These are phyloP conservation scores for Platyrinchus mystaceus DNA, from an alignment of 2,797 vertebrate genomes.

Conservation along the genomic window DNA sequence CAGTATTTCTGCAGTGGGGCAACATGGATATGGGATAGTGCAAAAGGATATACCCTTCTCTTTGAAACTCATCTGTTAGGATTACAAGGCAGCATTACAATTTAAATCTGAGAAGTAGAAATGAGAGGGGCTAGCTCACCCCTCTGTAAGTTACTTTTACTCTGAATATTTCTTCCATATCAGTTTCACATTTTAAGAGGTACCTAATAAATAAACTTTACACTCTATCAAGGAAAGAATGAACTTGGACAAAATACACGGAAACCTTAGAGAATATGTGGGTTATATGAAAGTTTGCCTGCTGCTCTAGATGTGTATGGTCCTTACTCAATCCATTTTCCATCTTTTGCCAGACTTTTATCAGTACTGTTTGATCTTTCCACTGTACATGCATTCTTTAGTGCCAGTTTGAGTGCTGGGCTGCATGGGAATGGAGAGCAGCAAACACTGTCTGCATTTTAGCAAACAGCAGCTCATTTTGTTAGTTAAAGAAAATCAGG, in stretches of 20 bases:
- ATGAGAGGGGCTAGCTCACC: not conserved
- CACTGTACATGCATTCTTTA: not conserved
- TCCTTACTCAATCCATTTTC: not conserved
- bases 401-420: not conserved
- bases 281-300: not conserved
- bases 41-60: not conserved
- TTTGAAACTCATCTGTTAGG: not conserved
- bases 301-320: rapidly evolving
- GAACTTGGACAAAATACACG: not conserved
- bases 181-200: not conserved
- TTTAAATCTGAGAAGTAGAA: not conserved
- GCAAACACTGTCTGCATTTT: not conserved
- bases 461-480: not conserved
- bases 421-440: not conserved
- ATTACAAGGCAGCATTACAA: not conserved
- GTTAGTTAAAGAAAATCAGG: not conserved
- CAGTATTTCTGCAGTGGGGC: not conserved
- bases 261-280: not conserved
- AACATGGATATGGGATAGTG: not conserved
- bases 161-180: not conserved
- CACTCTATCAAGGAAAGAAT: not conserved
- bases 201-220: not conserved
- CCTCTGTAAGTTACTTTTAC: not conserved
- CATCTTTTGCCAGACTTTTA: not conserved
- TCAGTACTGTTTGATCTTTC: not conserved